A percentile compares a stretch with the other conserved stretches of the same genome.
Conservation (phyloP, 2,888 invertebrate genomes). For the Drosophila prolongata region DNA sequence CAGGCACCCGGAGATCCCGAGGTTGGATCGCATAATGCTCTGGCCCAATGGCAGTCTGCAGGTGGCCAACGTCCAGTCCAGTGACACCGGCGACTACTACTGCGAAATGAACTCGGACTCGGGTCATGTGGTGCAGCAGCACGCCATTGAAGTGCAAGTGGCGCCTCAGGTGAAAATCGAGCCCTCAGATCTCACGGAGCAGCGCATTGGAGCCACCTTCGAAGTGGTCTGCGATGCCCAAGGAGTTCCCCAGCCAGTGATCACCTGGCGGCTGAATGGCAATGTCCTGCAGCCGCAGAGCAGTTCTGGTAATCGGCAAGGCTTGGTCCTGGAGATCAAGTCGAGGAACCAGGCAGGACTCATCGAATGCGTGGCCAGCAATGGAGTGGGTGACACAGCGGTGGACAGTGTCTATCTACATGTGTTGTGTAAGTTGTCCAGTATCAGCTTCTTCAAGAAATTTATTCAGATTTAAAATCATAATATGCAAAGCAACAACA, state of each 20-base stretch:
- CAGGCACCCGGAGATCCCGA: slow-evolving; percentile 84
- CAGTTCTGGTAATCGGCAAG: slow-evolving; percentile 79
- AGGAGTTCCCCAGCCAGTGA: slow-evolving; percentile 90
- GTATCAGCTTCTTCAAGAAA: too few relatives aligned
- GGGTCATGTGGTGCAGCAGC: slow-evolving; percentile 86
- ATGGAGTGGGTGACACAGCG: slow-evolving; percentile 91
- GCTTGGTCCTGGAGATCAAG: slow-evolving; percentile 81
- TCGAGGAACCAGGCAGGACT: slow-evolving; percentile 89
- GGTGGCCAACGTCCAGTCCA: slow-evolving; percentile 85
- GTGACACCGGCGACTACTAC: slow-evolving; percentile 86
- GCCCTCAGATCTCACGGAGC: slow-evolving; percentile 89
- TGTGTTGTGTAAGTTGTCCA: slow-evolving; percentile 88
- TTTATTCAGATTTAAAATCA: too few relatives aligned
- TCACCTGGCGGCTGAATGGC: slow-evolving; percentile 87
- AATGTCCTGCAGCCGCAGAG: slow-evolving; percentile 68
- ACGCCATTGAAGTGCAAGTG: slow-evolving; percentile 91
- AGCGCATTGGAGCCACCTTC: slow-evolving; percentile 90
- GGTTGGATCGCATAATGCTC: slow-evolving; percentile 87
- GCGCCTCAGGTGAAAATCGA: slow-evolving; percentile 90
- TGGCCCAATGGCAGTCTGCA: slow-evolving; percentile 90
- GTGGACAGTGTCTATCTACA: slow-evolving; percentile 88
- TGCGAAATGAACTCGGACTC: slow-evolving; percentile 85
- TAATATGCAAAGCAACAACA: too few relatives aligned
- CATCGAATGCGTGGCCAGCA: slow-evolving; percentile 90
- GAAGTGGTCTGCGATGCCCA: slow-evolving; percentile 89